Evolutionary conservation across 2,888 invertebrate genomes (phyloP).

Genomic region (Acleris emargana): DNA sequence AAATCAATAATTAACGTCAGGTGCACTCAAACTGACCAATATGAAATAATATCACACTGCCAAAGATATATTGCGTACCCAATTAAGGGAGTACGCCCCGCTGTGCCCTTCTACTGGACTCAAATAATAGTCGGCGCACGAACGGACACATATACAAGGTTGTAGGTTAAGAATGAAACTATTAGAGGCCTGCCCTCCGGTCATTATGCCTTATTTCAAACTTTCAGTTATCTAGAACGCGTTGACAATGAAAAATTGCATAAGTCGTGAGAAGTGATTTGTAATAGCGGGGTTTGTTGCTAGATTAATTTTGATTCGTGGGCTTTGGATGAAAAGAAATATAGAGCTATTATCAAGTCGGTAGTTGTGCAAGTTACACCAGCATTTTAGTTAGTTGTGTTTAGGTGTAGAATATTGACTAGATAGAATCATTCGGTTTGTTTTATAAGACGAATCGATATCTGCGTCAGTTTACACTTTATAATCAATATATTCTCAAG

Average conservation of each 20-base stretch:
- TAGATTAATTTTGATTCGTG: conserved; percentile 12
- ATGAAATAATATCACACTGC: conserved; percentile 48
- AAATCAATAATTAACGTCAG: conserved; percentile 30
- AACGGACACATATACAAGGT: conserved; percentile 58
- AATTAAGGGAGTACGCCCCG: conserved; percentile 79
- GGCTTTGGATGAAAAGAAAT: conserved; percentile 4
- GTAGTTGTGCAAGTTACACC: too few species aligned
- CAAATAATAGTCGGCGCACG: conserved; percentile 72
- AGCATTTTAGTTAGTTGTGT: too few species aligned
- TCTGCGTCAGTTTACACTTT: too few species aligned
- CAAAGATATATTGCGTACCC: conserved; percentile 75
- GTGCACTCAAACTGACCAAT: conserved; percentile 47
- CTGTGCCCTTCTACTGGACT: conserved; percentile 72
- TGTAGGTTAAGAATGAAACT: conserved; percentile 63
- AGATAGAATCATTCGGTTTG: too few species aligned
- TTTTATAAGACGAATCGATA: too few species aligned
- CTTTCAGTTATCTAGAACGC: conserved; percentile 58
- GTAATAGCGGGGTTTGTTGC: conserved; percentile 19
- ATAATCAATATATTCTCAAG: too few species aligned
- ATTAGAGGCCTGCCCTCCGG: conserved; percentile 70
- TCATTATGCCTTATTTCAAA: conserved; percentile 66
- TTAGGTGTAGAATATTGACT: too few species aligned
- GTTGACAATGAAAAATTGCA: conserved; percentile 70
- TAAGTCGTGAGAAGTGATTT: conserved; percentile 39
- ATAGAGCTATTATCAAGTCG: not conserved